phyloP scores from a whole-genome alignment of 2,888 invertebrate genomes.

The Allophyes oxyacanthae region DNA sequence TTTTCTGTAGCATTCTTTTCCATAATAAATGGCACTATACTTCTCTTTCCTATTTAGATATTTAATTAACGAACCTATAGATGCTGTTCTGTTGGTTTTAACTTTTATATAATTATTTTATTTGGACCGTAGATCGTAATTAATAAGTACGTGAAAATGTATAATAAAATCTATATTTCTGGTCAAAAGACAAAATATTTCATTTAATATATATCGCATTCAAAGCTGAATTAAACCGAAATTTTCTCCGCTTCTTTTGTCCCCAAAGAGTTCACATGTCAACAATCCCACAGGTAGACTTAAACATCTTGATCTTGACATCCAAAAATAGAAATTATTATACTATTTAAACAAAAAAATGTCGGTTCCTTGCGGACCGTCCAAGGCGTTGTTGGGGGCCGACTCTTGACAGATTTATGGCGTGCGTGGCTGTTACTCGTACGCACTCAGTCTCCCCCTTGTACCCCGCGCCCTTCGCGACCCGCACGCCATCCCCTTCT shows the following conservation, averaged over 20 bases:
- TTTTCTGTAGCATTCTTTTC: too few relatives aligned
- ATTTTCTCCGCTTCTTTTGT: background rate
- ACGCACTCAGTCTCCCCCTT: conserved; percentile 61
- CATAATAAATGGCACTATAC: too few relatives aligned
- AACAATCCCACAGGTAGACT: conserved; percentile 33
- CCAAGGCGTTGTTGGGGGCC: conserved; percentile 78
- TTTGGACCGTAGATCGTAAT: too few relatives aligned
- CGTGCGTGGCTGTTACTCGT: conserved; percentile 79
- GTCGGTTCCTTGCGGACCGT: conserved; percentile 71
- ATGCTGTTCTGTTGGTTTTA: too few relatives aligned
- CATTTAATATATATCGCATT: too few relatives aligned
- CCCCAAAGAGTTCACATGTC: conserved; percentile 28
- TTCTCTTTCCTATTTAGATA: too few relatives aligned
- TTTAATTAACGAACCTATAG: too few relatives aligned
- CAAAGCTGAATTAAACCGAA: too few relatives aligned
- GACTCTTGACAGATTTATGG: conserved; percentile 84
- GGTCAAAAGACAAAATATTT: too few relatives aligned
- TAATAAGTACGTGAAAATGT: too few relatives aligned
- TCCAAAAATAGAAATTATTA: conserved; percentile 53
- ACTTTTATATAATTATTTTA: too few relatives aligned
- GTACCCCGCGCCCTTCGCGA: conserved; percentile 46
- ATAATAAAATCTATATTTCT: too few relatives aligned
- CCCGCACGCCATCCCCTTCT: conserved; percentile 61
- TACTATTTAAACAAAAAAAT: conserved; percentile 59
- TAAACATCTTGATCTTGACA: conserved; percentile 52